These are phyloP conservation scores for Dasyprocta punctata DNA, from an alignment of 2,113 vertebrate genomes.

Conservation along the genomic window DNA sequence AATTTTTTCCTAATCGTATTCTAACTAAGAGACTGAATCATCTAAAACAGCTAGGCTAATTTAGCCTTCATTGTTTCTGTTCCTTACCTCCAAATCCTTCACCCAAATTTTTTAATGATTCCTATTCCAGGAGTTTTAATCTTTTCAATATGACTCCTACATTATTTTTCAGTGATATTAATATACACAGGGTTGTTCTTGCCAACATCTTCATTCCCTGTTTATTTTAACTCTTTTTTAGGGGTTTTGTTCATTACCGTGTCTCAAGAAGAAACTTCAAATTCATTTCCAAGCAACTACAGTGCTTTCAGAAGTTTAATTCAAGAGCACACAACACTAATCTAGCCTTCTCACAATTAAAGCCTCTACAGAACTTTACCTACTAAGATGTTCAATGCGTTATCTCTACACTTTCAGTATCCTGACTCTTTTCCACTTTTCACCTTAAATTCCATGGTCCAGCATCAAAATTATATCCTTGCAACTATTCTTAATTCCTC, in stretches of 20 bases:
- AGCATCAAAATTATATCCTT: neutral
- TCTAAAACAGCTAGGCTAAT: neutral
- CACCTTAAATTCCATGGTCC: neutral
- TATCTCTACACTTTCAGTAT: neutral
- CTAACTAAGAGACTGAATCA: neutral
- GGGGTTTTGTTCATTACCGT: neutral
- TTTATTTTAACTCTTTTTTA: neutral
- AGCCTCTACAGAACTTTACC: rapidly evolving
- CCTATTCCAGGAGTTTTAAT: neutral
- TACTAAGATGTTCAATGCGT: neutral
- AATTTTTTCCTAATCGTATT: neutral
- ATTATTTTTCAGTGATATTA: neutral
- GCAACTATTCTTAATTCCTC: neutral
- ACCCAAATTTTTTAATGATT: neutral
- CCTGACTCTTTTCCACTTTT: neutral
- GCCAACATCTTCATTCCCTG: neutral
- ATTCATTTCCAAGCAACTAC: neutral
- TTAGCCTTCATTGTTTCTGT: neutral
- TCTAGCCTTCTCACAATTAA: neutral
- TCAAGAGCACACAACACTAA: neutral
- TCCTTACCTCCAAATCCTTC: neutral
- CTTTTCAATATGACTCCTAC: neutral
- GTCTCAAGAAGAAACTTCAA: neutral
- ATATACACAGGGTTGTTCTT: neutral
- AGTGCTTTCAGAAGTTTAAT: neutral